These are phyloP conservation scores for Myotis findleyi DNA, from an alignment of 2,797 vertebrate genomes.

Conservation along the genomic window DNA sequence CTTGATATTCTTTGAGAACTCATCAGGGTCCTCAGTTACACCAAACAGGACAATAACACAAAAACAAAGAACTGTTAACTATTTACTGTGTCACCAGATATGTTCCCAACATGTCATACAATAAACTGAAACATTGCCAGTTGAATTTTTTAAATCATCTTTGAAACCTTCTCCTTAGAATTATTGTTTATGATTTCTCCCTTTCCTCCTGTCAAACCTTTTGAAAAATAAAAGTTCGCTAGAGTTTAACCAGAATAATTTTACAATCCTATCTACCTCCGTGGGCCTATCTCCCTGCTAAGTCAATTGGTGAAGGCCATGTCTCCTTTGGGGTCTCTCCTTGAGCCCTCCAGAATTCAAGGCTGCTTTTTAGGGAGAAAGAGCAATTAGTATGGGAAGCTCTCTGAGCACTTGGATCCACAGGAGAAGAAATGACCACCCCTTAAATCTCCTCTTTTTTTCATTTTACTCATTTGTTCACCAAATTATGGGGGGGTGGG, in stretches of 20 bases:
- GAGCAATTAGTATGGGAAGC: neutral
- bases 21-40: slow-evolving; percentile 43
- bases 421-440: neutral
- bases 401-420: neutral
- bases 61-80: slow-evolving; percentile 52
- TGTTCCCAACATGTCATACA: neutral
- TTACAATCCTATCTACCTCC: neutral
- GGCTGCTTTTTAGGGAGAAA: slow-evolving; percentile 9
- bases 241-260: slow-evolving; percentile 48
- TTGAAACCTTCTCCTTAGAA: slow-evolving; percentile 17
- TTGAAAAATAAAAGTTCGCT: neutral
- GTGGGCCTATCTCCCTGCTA: neutral
- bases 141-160: slow-evolving; percentile 47
- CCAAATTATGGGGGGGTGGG: neutral
- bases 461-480: neutral
- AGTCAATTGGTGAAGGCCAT: neutral
- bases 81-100: neutral
- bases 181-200: neutral
- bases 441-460: neutral
- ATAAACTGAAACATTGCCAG: neutral
- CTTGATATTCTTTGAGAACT: slow-evolving; percentile 68
- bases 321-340: neutral
- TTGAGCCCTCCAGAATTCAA: neutral
- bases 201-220: neutral
- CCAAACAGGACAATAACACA: slow-evolving; percentile 40